A percentile compares a stretch with the other conserved stretches of the same genome.
phyloP scores from a whole-genome alignment of 2,888 invertebrate species.

The Eupithecia abbreviata region DNA sequence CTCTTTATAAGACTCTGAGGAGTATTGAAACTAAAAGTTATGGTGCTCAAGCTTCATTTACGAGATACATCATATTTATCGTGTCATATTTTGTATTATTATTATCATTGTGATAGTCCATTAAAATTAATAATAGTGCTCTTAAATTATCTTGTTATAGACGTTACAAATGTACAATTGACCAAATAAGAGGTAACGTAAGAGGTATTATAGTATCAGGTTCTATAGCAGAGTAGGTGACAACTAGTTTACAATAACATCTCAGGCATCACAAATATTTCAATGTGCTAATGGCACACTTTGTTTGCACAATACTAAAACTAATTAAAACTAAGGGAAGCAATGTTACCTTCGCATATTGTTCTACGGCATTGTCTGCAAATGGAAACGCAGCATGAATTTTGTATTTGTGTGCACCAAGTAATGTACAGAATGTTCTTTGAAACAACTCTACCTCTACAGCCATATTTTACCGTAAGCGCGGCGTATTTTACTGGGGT shows the following conservation, averaged over 20 bases:
- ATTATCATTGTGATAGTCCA: conserved; percentile 38
- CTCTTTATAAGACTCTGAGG: conserved; percentile 57
- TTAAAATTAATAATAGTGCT: conserved; percentile 45
- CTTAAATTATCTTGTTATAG: conserved; percentile 29
- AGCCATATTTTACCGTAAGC: conserved; percentile 44
- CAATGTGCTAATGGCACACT: conserved; percentile 53
- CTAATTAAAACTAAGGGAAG: conserved; percentile 59
- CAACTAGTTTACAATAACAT: conserved; percentile 44
- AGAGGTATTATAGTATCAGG: conserved; percentile 40
- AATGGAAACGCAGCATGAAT: conserved; percentile 34
- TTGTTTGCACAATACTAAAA: conserved; percentile 51
- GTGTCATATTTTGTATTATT: background rate
- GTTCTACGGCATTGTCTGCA: conserved; percentile 41
- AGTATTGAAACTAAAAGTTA: conserved; percentile 48
- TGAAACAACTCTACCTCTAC: conserved; percentile 25
- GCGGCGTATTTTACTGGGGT: conserved; percentile 27
- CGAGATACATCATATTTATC: conserved; percentile 25
- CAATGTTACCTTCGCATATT: conserved; percentile 48
- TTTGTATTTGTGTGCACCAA: conserved; percentile 33
- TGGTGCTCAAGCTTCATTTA: conserved; percentile 48
- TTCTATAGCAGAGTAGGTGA: conserved; percentile 43
- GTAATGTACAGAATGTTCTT: conserved; percentile 25
- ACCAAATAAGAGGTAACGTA: conserved; percentile 35
- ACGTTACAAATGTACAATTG: conserved; percentile 29
- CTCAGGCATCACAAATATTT: conserved; percentile 51